Base-by-base conservation (phyloP, 1,140 invertebrate genomes). In the Drosophila arawakana region DNA sequence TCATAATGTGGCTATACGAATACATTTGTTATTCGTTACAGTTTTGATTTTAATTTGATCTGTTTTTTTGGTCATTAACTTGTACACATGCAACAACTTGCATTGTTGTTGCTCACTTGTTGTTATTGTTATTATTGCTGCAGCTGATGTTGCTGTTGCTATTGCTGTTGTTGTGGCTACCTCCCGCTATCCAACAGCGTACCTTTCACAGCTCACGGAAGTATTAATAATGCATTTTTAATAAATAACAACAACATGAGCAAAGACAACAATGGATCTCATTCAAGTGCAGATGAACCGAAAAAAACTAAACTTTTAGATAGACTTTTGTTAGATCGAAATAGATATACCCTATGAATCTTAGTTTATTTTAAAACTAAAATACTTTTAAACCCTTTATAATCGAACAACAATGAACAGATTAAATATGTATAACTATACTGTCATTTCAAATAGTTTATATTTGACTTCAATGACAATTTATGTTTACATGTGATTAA, bases 141-240 rank as follows among this genome's bases (percentile, higher is more conserved):
- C 11, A 46, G 44, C 25, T 65, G 18, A 25, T 76, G 63, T 49
- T 86, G 71, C 63, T 76, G 41, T 63, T 71, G 71, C 63, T 76
- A 35, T 63, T 71, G 18, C 55, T 78, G 83, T 61, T 72, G 59
- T 66, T 61, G 37, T 59, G 39, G 41, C n/a, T 58, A 43, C 52
- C 63, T 61, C 39, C 49, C 52, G 44, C 55, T 58, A 71, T 65
- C 58, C 58, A 63, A 46, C 44, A 41, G 62, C 47, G 58, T 69
- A 73, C 55, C 61, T 66, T 76, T 67, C 61, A 73, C 69, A 76
- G 50, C 41, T 41, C 34, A 41, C 73, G 84, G 83, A 89, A 84
- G 79, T 78, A 89, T 80, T 84, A 89, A 81, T 78, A 89, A 84
- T 89, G 67, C 74, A 89, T 80, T 80, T 83, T 73, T 73, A 76